Conservation (phyloP, 2,888 invertebrate genomes). For the Euproctis similis region DNA sequence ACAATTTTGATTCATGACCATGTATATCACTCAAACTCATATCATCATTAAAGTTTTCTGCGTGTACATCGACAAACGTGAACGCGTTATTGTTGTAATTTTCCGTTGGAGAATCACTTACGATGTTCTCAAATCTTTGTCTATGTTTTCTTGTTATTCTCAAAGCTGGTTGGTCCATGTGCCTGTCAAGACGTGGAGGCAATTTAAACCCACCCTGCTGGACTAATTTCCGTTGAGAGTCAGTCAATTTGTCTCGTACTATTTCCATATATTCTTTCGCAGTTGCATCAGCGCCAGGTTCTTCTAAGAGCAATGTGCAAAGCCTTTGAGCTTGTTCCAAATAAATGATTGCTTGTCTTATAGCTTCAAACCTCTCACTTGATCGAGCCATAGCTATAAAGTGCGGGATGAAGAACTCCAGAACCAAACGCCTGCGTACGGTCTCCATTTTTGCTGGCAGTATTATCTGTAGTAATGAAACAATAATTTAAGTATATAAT, state of each 20-base stretch:
- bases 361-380: constrained; percentile 77
- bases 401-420: constrained; percentile 83
- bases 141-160: constrained; percentile 40
- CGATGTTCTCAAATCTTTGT: constrained; percentile 47
- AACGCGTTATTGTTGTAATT: constrained; percentile 39
- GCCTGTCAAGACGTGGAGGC: constrained; percentile 49
- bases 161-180: constrained; percentile 30
- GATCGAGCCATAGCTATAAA: constrained; percentile 82
- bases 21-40: constrained; percentile 34
- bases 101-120: constrained; percentile 50
- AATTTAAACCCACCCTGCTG: constrained; percentile 56
- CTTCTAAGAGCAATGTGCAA: constrained; percentile 76
- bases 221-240: constrained; percentile 59
- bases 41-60: constrained; percentile 32
- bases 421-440: constrained; percentile 76
- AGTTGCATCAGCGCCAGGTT: constrained; percentile 69
- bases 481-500: too few species aligned
- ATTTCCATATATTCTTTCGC: constrained; percentile 72
- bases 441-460: constrained; percentile 70
- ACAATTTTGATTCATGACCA: constrained; percentile 57
- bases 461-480: constrained; percentile 44
- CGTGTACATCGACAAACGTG: constrained; percentile 58
- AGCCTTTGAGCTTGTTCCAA: constrained; percentile 82
- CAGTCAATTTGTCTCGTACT: constrained; percentile 70
- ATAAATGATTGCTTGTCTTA: constrained; percentile 79